A percentile compares a stretch with the other conserved stretches of the same genome.
Conservation (phyloP, 2,888 invertebrate species). For the Malthinus flaveolus region DNA sequence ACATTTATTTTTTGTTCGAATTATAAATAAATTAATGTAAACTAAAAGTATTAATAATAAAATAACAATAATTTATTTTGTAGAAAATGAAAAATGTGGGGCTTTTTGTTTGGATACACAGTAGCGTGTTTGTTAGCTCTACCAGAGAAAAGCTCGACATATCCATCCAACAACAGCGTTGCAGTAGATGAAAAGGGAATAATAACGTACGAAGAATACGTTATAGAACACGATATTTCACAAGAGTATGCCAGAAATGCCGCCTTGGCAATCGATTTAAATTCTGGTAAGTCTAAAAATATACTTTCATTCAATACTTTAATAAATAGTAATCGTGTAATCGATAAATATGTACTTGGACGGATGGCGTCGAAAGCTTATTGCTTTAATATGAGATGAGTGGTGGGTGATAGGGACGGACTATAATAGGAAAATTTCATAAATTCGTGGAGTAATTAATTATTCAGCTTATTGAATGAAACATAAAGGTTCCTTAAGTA, state of each 20-base stretch:
- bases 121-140: constrained; percentile 32
- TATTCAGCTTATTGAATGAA: no score
- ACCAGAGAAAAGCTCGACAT: constrained; percentile 10
- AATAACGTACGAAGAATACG: constrained; percentile 60
- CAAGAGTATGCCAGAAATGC: constrained; percentile 61
- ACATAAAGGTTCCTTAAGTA: no score
- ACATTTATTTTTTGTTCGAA: background rate
- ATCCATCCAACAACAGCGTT: constrained; percentile 20
- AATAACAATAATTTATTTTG: background rate
- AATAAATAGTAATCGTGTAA: background rate
- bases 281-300: constrained; percentile 50
- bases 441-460: no score
- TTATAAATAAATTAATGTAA: background rate
- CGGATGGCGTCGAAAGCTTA: no score
- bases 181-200: constrained; percentile 40
- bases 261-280: constrained; percentile 56
- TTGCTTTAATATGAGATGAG: no score
- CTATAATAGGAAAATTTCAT: no score
- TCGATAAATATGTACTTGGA: background rate
- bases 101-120: constrained; percentile 32
- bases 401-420: no score
- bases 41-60: background rate
- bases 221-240: constrained; percentile 66
- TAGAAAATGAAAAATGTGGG: constrained; percentile 36
- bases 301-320: background rate